These are phyloP conservation scores for Drosophila siamana DNA, from an alignment of 2,888 invertebrate species.

Conservation along the genomic window DNA sequence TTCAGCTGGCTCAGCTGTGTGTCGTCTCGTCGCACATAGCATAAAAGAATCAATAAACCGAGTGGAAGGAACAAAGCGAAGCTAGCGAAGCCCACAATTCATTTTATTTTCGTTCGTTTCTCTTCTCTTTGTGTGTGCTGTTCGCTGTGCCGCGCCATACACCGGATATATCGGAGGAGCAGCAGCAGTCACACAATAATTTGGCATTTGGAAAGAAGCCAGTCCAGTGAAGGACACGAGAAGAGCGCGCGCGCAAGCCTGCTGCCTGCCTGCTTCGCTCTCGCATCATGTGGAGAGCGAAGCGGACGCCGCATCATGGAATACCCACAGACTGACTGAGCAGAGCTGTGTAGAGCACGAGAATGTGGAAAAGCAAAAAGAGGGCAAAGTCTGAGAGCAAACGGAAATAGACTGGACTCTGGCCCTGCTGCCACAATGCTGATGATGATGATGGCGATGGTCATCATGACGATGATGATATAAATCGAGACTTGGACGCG, in stretches of 20 bases:
- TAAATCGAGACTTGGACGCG: constrained; percentile 49
- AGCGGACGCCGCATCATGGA: constrained; percentile 18
- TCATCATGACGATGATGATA: constrained; percentile 32
- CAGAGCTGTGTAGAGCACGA: no score
- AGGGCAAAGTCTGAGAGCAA: constrained; percentile 19
- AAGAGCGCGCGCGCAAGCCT: constrained; percentile 58
- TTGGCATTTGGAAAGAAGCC: constrained; percentile 25
- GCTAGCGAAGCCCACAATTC: constrained; percentile 73
- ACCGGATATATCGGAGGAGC: constrained; percentile 60
- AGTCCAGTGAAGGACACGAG: constrained; percentile 51
- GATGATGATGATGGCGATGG: constrained; percentile 20
- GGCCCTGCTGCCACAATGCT: constrained; percentile 15
- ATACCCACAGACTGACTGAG: neutral
- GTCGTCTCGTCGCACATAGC: constrained; percentile 4
- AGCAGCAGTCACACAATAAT: constrained; percentile 52
- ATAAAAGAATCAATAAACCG: constrained; percentile 71
- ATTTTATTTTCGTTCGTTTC: constrained; percentile 11
- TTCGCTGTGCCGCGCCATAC: constrained; percentile 54
- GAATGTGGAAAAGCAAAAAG: constrained; percentile 18
- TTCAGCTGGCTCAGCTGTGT: constrained; percentile 35
- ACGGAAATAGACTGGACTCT: constrained; percentile 55
- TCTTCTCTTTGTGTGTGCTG: constrained; percentile 4
- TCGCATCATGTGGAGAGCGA: constrained; percentile 22
- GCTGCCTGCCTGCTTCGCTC: neutral
- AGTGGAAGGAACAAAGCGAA: constrained; percentile 57